Conservation (phyloP, 1,140 invertebrate species). For the Euglossa dilemma region DNA sequence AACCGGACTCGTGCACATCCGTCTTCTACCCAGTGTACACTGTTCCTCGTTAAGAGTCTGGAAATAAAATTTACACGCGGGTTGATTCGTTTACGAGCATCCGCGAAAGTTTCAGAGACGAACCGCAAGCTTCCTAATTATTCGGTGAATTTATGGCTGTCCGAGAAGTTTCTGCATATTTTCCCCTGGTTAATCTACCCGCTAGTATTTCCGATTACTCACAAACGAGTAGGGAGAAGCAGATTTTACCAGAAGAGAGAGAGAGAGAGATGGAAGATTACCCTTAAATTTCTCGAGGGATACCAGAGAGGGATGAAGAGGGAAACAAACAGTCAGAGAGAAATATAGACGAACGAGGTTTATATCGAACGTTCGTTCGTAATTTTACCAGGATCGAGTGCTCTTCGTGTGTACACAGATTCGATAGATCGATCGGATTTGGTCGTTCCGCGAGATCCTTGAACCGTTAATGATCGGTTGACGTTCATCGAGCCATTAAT, state of each 20-base stretch:
- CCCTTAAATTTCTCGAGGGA: too few species aligned
- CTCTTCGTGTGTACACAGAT: not conserved
- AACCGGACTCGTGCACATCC: not conserved
- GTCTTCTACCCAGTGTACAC: not conserved
- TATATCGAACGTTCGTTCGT: constrained; percentile 2
- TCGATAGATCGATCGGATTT: not conserved
- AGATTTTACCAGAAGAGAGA: too few species aligned
- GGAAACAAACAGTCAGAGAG: not conserved
- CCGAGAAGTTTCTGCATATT: not conserved
- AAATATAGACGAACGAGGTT: not conserved
- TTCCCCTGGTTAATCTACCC: not conserved
- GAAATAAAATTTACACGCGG: not conserved
- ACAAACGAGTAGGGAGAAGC: too few species aligned
- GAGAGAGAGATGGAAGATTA: not conserved
- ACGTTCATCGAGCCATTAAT: not conserved
- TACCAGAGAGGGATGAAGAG: too few species aligned
- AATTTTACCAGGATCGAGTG: not conserved
- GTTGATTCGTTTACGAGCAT: not conserved
- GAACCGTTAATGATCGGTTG: not conserved
- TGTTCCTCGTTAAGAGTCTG: not conserved
- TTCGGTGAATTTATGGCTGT: not conserved
- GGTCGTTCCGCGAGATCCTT: not conserved
- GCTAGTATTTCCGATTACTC: too few species aligned
- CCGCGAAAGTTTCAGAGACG: not conserved
- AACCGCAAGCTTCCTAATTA: constrained; percentile 5